Base-by-base conservation (phyloP, 2,888 invertebrate genomes). In the Sacculina carcini region DNA sequence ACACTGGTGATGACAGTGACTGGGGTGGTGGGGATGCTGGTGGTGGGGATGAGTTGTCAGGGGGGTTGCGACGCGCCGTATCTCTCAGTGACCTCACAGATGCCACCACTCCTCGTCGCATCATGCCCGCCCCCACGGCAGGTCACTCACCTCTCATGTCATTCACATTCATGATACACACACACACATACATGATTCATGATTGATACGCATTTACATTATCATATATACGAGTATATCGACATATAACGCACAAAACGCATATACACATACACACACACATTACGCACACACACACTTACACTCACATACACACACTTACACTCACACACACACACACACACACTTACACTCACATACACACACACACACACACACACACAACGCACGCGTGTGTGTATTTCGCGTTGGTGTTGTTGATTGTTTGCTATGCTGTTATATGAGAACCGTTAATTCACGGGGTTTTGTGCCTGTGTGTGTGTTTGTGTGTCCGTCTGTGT, bases 61-160 rank as follows among this genome's bases (percentile, higher is more conserved):
- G 56, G 40, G 77, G 77, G 58, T 76, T 83, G 71, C 71, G 83
- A 59, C 73, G 81, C 57, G 79, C 81, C 60, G 79, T 79, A 66
- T 82, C 82, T 53, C 73, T 83, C 60, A 79, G 78, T 60, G 82
- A 83, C 67, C 72, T 79, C 58, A 75, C 76, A 52, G 58, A 58
- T 54, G 59, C 60, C 31, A 51, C 56, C 48, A 55, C 57, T 16
- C 72, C 70, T 57, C 73, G 71, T 58, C 72, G 72, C 64, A 71
- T 73, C 52, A 71, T 75, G 62, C 75, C 75, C 58, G 66, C 74
- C 65, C 71, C 71, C 58, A 70, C 72, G 59, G 58, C 63, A 42
- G 56, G 55, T 55, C 53, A 48, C 53, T 50, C 6, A 10, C 26
- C 14, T 23, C 10, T 16, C 16, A 16, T 47, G 31, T 47, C 31